Evolutionary conservation across 2,888 invertebrate species (phyloP), one percentile per base, ranked within the genome.

Genomic region (Choreutis nemorana): DNA sequence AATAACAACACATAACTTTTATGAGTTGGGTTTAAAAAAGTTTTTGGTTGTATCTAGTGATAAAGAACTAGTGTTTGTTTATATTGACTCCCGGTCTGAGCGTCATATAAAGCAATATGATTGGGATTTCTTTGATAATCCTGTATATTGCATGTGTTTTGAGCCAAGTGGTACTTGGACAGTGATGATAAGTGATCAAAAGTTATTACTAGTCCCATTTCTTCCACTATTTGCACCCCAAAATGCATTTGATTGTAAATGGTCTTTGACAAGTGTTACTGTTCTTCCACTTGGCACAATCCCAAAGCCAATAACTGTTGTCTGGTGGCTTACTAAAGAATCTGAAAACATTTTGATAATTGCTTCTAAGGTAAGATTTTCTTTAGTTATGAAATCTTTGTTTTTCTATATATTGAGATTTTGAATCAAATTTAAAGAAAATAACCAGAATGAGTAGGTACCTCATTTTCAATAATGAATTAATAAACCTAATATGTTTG

Each of bases 121-220:
- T 39, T 80, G 80, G 80, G 77, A 78, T 50, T 75, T 73, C 37
- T 33, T 65, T 14, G 73, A 77, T 38, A 75, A 77, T 58, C 73
- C 68, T 20, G 82, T 88, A 33, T 82, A 86, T 54, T 86, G 86
- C 51, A 77, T 92, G 58, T 91, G 91, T 59, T 93, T 94, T 64
- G 91, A 93, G 68, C 89, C 91, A 1, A 84, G 87, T 34, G 92
- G 91, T 30, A 85, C 87, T 23, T 90, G 90, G 90, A 70, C 90
- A 14, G 66, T 90, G 13, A 79, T 86, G 39, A 68, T 83, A 33
- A 83, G 84, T 63, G 81, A 80, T 53, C 68, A 68, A 37, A 77
- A 75, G 41, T 54, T 80, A 4, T 48, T 78, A 14, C 51, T 79
- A n/a, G 71, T 79, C n/a, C 80, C 80, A 12, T 79, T 73, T 48